A percentile compares a stretch with the other conserved stretches of the same genome.
Conservation (phyloP, 2,113 vertebrate genomes). For the Pterocles gutturalis region DNA sequence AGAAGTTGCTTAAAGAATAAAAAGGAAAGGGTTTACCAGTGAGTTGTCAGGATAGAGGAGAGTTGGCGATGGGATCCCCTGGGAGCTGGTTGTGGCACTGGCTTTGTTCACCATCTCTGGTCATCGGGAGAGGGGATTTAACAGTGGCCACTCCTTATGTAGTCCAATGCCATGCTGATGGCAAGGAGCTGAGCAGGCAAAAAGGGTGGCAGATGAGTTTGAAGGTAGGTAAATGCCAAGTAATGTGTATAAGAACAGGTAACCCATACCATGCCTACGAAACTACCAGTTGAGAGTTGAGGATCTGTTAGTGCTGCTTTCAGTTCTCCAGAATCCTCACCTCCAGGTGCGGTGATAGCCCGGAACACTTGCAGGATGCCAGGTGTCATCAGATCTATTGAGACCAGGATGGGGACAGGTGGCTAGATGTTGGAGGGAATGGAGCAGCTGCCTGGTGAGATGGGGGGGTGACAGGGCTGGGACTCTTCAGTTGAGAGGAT, state of each 20-base stretch:
- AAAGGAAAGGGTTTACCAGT: neutral
- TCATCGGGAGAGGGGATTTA: neutral
- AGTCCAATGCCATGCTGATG: neutral
- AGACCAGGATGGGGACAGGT: neutral
- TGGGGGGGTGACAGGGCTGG: neutral
- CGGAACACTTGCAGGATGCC: neutral
- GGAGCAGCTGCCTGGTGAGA: neutral
- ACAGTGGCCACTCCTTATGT: rapidly evolving
- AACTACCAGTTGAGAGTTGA: neutral
- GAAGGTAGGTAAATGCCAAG: neutral
- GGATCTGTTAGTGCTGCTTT: neutral
- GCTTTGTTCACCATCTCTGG: neutral
- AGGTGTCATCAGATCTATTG: neutral
- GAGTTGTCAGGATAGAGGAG: neutral
- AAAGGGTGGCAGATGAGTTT: neutral
- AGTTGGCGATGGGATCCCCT: rapidly evolving
- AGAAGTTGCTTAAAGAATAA: neutral
- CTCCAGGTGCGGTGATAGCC: neutral
- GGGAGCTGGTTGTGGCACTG: neutral
- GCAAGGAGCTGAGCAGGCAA: neutral
- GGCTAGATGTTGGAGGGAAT: neutral
- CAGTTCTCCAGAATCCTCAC: neutral
- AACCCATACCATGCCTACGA: neutral
- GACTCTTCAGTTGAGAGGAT: neutral
- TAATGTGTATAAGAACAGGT: neutral